Evolutionary conservation across 2,888 invertebrate genomes (phyloP), one percentile per base, ranked within the genome.

Genomic region (Thereva nobilitata): DNA sequence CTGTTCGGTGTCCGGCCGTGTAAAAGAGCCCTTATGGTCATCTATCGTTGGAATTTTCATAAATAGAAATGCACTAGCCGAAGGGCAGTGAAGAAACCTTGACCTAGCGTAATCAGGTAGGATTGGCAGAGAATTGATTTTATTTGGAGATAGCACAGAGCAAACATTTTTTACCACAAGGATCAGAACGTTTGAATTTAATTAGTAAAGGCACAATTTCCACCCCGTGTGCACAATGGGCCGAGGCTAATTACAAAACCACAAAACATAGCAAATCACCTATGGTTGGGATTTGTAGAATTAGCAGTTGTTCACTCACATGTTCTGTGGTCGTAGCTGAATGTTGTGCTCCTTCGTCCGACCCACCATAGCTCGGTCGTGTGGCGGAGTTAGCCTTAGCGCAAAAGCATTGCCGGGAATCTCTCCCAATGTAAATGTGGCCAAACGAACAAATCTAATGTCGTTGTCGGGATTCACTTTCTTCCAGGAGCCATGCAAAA

Each of bases 381-480:
- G 4, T 0, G 4, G 7, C 42, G 47, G 2, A 10, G 47, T 3
- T 12, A 47, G 9, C 47, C 7, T 5, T 5, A n/a, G n/a, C 5
- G 10, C 47, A 10, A 47, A n/a, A 10, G 6, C 47, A 47, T 47
- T 23, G 23, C 23, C 23, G 23, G 9, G n/a, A 12, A 52, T 35
- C 50, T 8, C 12, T 6, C 12, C 35, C 7, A 5, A 12, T 23
- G 50, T 7, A 34, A 23, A 34, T 23, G 41, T 52, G 52, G 38
- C 10, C 35, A 41, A 9, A 23, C 10, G 12, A 5, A 8, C 45
- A 7, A 59, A 2, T 12, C 52, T 10, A n/a, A 1, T 50, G 9
- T 8, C 9, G 52, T 40, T 41, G 44, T 45, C 41, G 50, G 50
- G 63, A 63, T 63, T 63, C 63, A 63, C 63, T 63, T 63, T 63